Evolutionary conservation across 2,113 vertebrate genomes (phyloP).

Genomic region (Cyanoderma ruficeps): DNA sequence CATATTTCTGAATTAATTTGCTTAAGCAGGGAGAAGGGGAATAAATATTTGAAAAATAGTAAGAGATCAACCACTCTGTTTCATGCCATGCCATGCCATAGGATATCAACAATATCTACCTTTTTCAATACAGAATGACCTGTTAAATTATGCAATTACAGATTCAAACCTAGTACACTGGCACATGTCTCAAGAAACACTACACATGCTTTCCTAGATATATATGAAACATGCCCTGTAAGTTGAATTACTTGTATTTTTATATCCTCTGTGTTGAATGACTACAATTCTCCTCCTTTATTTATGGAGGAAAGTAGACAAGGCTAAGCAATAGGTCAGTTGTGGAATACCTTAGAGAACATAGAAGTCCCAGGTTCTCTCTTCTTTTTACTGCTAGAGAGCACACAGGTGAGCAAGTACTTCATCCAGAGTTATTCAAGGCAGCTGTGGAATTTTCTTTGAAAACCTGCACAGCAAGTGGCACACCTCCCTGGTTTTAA

Average conservation of each 20-base stretch:
- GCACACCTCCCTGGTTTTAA: background rate
- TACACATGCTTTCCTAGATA: background rate
- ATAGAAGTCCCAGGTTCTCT: background rate
- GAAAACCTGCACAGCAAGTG: background rate
- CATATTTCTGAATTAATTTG: background rate
- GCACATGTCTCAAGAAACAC: background rate
- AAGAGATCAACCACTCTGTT: background rate
- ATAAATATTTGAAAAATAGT: background rate
- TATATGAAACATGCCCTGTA: background rate
- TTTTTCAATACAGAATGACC: background rate
- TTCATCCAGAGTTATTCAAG: background rate
- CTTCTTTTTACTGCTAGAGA: background rate
- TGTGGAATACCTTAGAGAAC: background rate
- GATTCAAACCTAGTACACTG: background rate
- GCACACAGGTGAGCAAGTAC: background rate
- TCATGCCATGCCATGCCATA: background rate
- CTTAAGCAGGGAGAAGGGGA: background rate
- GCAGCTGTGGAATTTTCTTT: background rate
- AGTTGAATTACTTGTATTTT: background rate
- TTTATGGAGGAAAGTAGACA: background rate
- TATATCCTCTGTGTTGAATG: background rate
- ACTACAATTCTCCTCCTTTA: background rate
- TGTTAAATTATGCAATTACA: background rate
- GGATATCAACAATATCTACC: background rate
- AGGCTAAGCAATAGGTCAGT: background rate